These are phyloP conservation scores for Mormyrus hasselquistii DNA, from an alignment of 2,797 vertebrate species.

Conservation along the genomic window DNA sequence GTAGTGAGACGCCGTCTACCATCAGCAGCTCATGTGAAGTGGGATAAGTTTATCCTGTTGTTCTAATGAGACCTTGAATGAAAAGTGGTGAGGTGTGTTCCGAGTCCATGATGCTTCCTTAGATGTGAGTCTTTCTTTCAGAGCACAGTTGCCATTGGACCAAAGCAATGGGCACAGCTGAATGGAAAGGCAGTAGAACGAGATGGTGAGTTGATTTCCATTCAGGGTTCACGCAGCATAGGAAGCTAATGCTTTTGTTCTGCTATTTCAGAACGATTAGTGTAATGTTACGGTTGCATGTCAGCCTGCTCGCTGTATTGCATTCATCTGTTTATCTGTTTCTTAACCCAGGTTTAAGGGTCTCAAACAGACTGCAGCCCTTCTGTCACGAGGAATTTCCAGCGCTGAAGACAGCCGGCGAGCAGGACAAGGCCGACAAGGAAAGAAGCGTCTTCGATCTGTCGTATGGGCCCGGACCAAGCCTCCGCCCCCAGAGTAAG, in stretches of 20 bases:
- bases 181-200: constrained; percentile 97
- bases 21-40: not conserved
- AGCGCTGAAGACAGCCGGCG: constrained; percentile 98
- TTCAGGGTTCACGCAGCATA: not conserved
- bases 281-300: not conserved
- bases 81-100: not conserved
- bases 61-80: not conserved
- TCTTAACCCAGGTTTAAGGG: constrained; percentile 84
- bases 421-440: constrained; percentile 99
- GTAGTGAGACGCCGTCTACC: not conserved
- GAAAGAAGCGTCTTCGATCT: constrained; percentile 99
- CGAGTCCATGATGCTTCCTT: not conserved
- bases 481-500: constrained; percentile 77
- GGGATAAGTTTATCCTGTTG: not conserved
- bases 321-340: not conserved
- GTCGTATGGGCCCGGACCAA: constrained; percentile 95
- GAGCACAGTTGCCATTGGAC: constrained; percentile 97
- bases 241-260: not conserved
- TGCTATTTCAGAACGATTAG: not conserved
- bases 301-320: not conserved
- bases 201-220: constrained; percentile 74
- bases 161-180: constrained; percentile 99
- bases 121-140: constrained; percentile 40
- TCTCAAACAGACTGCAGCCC: constrained; percentile 99
- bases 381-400: constrained; percentile 99